Evolutionary conservation across 2,797 vertebrate species (phyloP).

Genomic region (Sorex maritimensis): DNA sequence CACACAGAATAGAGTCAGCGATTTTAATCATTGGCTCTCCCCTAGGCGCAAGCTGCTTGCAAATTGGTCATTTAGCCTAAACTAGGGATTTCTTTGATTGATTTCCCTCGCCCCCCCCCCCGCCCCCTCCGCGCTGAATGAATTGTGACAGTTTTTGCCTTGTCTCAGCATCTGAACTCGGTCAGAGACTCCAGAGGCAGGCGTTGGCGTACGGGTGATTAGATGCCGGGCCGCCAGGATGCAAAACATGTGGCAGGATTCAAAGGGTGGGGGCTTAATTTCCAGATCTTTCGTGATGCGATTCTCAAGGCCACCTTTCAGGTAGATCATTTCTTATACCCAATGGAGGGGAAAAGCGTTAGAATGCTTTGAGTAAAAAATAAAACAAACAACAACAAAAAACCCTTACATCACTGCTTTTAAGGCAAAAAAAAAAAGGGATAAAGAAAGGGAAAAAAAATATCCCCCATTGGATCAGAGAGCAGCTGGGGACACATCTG

Average conservation of each 20-base stretch:
- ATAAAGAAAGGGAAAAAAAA: not conserved
- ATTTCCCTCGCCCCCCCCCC: not conserved
- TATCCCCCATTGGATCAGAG: constrained; percentile 69
- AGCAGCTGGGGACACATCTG: constrained; percentile 86
- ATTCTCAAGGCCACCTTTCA: constrained; percentile 40
- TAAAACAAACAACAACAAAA: constrained; percentile 62
- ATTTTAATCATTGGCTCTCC: constrained; percentile 15
- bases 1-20: not conserved
- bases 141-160: constrained; percentile 54
- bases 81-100: constrained; percentile 17
- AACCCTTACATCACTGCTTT: constrained; percentile 72
- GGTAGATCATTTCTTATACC: not conserved
- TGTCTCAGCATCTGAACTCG: constrained; percentile 20
- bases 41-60: constrained; percentile 31
- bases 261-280: constrained; percentile 37
- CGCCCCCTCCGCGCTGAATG: constrained; percentile 39
- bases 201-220: not conserved
- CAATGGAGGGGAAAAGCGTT: not conserved
- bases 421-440: not conserved
- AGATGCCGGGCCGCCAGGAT: not conserved
- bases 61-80: constrained; percentile 57
- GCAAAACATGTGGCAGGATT: constrained; percentile 24
- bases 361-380: constrained; percentile 57
- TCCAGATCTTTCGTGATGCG: constrained; percentile 1
- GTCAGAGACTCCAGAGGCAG: not conserved